Evolutionary conservation across 2,797 vertebrate genomes (phyloP), one percentile per base, ranked within the genome.

Genomic region (Echeneis naucrates): DNA sequence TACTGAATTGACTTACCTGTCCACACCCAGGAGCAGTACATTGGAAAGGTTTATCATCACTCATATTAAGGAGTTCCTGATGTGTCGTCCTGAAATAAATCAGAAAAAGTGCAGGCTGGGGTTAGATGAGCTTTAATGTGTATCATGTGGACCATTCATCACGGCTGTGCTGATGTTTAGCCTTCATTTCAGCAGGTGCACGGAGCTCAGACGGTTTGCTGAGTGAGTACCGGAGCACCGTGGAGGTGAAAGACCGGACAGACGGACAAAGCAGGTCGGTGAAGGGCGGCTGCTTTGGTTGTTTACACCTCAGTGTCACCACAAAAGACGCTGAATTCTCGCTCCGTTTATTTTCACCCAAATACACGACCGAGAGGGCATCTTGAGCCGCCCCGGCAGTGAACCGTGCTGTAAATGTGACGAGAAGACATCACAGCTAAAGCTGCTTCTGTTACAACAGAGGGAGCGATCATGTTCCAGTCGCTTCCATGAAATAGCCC

Each of bases 41-140:
- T 95, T 97, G 96, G 93, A 99, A 99, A 72, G 98, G 98, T 96
- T 97, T 99, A 87, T 99, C 98, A 99, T 99, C 98, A 98, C 97
- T 99, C 98, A 99, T 99, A 98, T 98, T 99, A 97, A 95, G 96
- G 91, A 93, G 93, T 95, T 98, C 95, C 94, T 95, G 95, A 95
- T 92, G 81, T 63, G 66, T 84, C 90, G 89, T 90, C 95, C 97
- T 98, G 77, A 52, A 90, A 85, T 55, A 27, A 80, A 74, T 72
- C 2, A 58, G 7, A 21, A 73, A 87, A 42, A 23, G 30, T 42
- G 55, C 1, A 51, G 33, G 1, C 10, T 21, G 7, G 2, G 44
- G 4, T 21, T 27, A 42, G 30, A 62, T 13, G 32, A 21, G 8
- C 8, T 26, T 27, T 10, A 4, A 24, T 21, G 8, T 17, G 4